phyloP scores from a whole-genome alignment of 2,797 vertebrate species.

The Enteromius fasciolatus region DNA sequence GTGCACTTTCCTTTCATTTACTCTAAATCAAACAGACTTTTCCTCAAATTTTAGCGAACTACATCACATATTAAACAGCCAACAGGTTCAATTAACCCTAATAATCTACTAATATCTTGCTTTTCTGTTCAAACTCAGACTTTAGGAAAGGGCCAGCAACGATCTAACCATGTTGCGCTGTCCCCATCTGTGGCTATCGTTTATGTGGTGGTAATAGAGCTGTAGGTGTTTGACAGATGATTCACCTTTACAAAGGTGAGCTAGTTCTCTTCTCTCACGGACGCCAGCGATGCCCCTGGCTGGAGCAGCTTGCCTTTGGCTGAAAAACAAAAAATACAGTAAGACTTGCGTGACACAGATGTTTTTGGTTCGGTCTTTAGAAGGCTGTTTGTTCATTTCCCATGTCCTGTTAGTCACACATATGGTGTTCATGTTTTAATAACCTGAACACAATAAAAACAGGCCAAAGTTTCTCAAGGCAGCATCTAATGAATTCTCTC shows the following conservation, averaged over 20 bases:
- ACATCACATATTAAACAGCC: constrained; percentile 9
- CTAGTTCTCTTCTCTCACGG: background rate
- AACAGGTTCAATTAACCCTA: constrained; percentile 14
- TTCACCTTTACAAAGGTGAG: constrained; percentile 31
- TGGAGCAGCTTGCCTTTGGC: constrained; percentile 19
- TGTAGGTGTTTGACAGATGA: constrained; percentile 36
- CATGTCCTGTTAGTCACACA: constrained; percentile 17
- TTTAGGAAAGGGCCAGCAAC: background rate
- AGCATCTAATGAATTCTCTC: constrained; percentile 71
- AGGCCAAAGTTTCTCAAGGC: constrained; percentile 67
- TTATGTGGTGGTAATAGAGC: constrained; percentile 35
- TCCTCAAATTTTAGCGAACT: background rate
- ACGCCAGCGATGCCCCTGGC: constrained; percentile 20
- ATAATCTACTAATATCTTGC: background rate
- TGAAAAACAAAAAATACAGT: constrained; percentile 21
- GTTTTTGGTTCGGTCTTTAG: constrained; percentile 11
- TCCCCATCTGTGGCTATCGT: constrained; percentile 17
- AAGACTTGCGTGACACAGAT: constrained; percentile 5
- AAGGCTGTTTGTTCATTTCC: background rate
- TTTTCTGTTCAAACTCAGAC: background rate
- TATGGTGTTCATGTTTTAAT: constrained; percentile 49
- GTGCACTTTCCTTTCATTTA: constrained; percentile 40
- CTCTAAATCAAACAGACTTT: constrained; percentile 12
- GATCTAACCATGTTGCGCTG: background rate
- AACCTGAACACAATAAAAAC: constrained; percentile 70